Evolutionary conservation across 2,113 vertebrate genomes (phyloP).

Genomic region (Sebastes fasciatus): DNA sequence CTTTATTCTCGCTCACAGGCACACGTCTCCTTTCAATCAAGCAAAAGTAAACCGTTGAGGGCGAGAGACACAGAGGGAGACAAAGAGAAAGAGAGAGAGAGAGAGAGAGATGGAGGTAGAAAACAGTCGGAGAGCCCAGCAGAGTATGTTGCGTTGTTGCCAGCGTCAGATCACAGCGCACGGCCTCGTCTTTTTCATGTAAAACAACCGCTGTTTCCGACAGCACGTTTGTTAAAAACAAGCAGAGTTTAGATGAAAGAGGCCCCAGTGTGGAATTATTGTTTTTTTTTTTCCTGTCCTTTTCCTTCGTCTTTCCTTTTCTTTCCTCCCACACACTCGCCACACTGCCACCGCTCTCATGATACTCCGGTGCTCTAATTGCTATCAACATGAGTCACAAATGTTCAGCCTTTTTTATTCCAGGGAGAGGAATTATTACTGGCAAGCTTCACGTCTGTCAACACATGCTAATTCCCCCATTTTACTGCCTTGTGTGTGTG

Average conservation of each 20-base stretch:
- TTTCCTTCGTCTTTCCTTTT: slow-evolving; percentile 20
- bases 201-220: slow-evolving; percentile 42
- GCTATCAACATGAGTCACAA: slow-evolving; percentile 66
- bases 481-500: slow-evolving; percentile 36
- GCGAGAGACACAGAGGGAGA: not conserved
- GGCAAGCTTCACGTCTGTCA: slow-evolving; percentile 54
- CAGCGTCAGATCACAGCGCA: slow-evolving; percentile 26
- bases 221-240: slow-evolving; percentile 48
- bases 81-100: not conserved
- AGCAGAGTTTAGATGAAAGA: slow-evolving; percentile 32
- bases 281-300: not conserved
- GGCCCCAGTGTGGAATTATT: not conserved
- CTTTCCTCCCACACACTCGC: slow-evolving; percentile 50
- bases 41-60: slow-evolving; percentile 28
- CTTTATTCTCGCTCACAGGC: slow-evolving; percentile 49
- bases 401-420: slow-evolving; percentile 19
- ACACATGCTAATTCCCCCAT: slow-evolving; percentile 49
- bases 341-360: slow-evolving; percentile 20
- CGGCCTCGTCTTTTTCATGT: slow-evolving; percentile 47
- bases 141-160: not conserved
- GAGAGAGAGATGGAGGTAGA: not conserved
- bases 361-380: slow-evolving; percentile 56
- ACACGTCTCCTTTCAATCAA: slow-evolving; percentile 49
- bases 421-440: slow-evolving; percentile 38
- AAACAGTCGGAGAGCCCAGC: not conserved